Evolutionary conservation across 30 jellyfish, hydroid and myxozoan species (phyloP).

Genomic region (Hydractinia echinata): DNA sequence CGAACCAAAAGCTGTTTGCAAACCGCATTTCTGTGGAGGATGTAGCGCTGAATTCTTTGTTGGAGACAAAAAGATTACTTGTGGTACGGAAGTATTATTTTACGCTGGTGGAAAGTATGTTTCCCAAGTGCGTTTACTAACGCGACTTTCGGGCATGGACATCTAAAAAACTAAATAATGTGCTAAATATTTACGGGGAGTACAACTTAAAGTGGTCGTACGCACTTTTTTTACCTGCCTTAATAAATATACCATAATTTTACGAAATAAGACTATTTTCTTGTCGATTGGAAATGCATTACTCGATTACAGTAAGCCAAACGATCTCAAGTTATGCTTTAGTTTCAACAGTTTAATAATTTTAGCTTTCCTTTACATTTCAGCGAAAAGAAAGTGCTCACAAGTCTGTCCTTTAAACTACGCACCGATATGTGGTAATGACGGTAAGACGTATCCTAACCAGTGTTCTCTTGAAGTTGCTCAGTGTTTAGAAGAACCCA

Average conservation of each 20-base stretch:
- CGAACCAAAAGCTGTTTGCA: background rate
- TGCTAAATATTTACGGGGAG: no score
- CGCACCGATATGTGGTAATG: slow-evolving; percentile 21
- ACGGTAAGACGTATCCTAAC: slow-evolving; percentile 16
- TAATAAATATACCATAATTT: no score
- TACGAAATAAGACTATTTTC: no score
- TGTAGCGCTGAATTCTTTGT: slow-evolving; percentile 32
- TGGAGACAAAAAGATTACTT: slow-evolving; percentile 9
- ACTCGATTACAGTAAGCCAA: no score
- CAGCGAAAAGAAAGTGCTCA: background rate
- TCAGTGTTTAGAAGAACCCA: slow-evolving; percentile 1
- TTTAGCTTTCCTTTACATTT: background rate
- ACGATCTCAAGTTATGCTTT: background rate
- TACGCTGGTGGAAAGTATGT: background rate
- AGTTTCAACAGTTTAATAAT: background rate
- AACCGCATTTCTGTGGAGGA: slow-evolving; percentile 34
- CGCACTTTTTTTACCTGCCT: no score
- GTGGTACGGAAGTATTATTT: slow-evolving; percentile 7
- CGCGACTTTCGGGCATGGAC: no score
- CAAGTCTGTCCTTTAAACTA: slow-evolving; percentile 23
- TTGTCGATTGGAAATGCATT: no score
- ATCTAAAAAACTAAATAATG: no score
- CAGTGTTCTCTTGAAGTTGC: slow-evolving; percentile 14
- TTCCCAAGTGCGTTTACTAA: no score
- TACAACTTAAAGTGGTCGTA: no score